These are phyloP conservation scores for Chondrosia reniformis DNA, from an alignment of 37 sponge, comb jelly and placozoan genomes.

Conservation along the genomic window DNA sequence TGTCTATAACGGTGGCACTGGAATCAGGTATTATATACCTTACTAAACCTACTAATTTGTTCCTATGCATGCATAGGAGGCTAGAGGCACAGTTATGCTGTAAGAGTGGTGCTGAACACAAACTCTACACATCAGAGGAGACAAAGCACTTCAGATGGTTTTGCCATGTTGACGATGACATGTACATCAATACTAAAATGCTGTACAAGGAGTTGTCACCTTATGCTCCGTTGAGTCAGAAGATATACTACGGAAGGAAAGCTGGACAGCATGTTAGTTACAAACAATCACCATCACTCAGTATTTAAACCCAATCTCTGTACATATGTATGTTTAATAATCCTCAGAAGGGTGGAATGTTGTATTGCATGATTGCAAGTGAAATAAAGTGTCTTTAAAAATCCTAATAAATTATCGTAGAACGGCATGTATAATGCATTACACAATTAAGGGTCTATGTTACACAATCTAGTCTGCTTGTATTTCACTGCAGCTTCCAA, in stretches of 20 bases:
- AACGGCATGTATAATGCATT: no score
- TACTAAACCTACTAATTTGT: neutral
- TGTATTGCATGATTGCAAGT: no score
- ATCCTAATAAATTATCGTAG: no score
- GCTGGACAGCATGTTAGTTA: neutral
- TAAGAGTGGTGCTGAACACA: neutral
- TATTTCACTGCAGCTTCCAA: no score
- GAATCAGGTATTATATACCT: neutral
- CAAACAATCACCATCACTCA: no score
- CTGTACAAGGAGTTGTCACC: neutral
- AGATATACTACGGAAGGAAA: constrained; percentile 14
- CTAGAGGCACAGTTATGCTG: neutral
- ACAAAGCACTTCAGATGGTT: neutral
- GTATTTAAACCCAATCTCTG: no score
- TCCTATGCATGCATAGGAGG: neutral
- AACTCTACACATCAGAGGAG: neutral
- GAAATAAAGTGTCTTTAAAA: no score
- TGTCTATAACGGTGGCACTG: neutral
- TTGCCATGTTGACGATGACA: neutral
- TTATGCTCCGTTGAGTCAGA: neutral
- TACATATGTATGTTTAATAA: no score
- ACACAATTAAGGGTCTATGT: no score
- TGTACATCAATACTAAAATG: neutral
- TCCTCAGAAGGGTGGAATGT: no score
- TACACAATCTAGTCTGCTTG: no score